These are phyloP conservation scores for Bujurquina vittata DNA, from an alignment of 2,113 vertebrate genomes.

Conservation along the genomic window DNA sequence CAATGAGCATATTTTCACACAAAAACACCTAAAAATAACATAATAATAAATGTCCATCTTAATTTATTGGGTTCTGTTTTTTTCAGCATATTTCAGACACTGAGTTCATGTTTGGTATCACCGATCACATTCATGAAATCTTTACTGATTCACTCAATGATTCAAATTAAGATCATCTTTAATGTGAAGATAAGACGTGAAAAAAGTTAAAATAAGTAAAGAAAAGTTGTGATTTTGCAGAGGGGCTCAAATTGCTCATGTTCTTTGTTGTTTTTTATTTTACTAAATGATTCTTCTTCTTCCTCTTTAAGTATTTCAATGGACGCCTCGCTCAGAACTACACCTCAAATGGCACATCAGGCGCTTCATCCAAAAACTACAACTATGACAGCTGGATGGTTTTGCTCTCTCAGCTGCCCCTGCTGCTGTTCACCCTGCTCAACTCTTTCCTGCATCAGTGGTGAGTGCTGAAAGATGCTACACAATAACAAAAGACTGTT, in stretches of 20 bases:
- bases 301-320: constrained; percentile 55
- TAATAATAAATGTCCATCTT: too few species aligned
- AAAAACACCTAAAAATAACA: neutral
- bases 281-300: neutral
- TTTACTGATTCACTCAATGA: too few species aligned
- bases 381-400: constrained; percentile 90
- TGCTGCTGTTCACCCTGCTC: constrained; percentile 87
- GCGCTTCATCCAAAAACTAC: constrained; percentile 55
- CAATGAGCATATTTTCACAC: too few species aligned
- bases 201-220: neutral
- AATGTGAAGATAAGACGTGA: neutral
- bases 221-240: neutral
- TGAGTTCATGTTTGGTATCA: too few species aligned
- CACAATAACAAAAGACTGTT: neutral
- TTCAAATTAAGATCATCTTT: neutral
- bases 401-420: constrained; percentile 86
- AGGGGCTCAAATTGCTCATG: neutral
- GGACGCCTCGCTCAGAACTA: constrained; percentile 3
- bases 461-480: constrained; percentile 55
- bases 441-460: constrained; percentile 87
- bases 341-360: neutral
- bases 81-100: too few species aligned
- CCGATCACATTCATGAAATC: too few species aligned
- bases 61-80: too few species aligned
- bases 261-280: neutral